Percentiles rank a stretch among this genome's conserved stretches.
These are phyloP conservation scores for Ictidomys tridecemlineatus DNA, from an alignment of 2,113 vertebrate genomes.

Conservation along the genomic window DNA sequence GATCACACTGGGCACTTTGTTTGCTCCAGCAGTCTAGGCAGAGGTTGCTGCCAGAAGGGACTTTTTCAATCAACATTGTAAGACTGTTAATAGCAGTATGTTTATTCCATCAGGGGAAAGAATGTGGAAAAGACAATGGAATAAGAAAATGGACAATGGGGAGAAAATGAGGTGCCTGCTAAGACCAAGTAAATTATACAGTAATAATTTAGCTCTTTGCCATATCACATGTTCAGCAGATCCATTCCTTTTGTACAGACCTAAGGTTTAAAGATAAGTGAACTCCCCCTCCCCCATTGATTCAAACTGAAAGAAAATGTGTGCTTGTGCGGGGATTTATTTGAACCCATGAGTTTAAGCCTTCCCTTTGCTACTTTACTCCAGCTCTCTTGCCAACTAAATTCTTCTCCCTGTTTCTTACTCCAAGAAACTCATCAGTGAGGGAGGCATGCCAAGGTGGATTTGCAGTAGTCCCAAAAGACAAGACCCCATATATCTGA, in stretches of 20 bases:
- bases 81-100: background rate
- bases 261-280: constrained; percentile 4
- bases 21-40: background rate
- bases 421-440: background rate
- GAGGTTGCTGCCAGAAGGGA: background rate
- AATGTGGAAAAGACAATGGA: background rate
- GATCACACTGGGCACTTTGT: background rate
- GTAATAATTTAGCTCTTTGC: background rate
- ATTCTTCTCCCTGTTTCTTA: background rate
- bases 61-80: background rate
- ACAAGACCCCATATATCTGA: background rate
- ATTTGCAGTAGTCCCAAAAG: background rate
- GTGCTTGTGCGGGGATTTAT: background rate
- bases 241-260: background rate
- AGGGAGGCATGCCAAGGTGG: background rate
- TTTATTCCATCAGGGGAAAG: background rate
- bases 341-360: background rate
- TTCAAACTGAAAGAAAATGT: background rate
- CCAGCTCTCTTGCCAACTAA: background rate
- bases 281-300: background rate
- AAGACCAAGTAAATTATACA: background rate
- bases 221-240: background rate
- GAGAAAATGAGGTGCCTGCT: background rate
- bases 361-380: background rate
- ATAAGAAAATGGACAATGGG: background rate